Evolutionary conservation across 2,797 vertebrate genomes (phyloP), one percentile per base, ranked within the genome.

Genomic region (Pterois miles): DNA sequence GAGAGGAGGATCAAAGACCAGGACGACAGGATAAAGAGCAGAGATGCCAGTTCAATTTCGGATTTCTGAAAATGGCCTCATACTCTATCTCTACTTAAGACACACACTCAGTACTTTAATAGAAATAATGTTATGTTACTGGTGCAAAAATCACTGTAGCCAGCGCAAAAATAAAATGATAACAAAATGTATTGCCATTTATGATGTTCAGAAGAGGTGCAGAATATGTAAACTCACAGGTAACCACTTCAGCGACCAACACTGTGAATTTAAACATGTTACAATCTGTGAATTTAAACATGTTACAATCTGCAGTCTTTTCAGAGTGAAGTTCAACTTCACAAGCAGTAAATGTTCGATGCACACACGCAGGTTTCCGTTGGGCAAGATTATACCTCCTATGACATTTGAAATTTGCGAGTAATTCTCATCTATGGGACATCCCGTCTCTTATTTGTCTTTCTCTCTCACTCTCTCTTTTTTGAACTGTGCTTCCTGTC

Each of bases 1-100:
- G 87, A 91, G 82, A 89, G 78, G 80, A 85, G 83, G 89, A 92
- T 93, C 88, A 92, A 91, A 92, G 86, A 90, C 69, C 82, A 79
- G 73, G 71, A 84, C 50, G 74, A 77, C 84, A 77, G 79, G 78
- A 89, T 74, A 69, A 86, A 63, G 27, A 67, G 65, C 12, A n/a
- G 66, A 81, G 64, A 82, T 57, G 84, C 66, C 84, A 86, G 57
- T 81, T 83, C 48, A 83, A 82, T 86, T 85, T 79, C 74, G 63
- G 57, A 77, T 86, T 81, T 59, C 31, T 50, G n/a, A 64, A 92
- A 88, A 81, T 53, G 66, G 66, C 65, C 62, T 80, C 63, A 60
- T 34, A 72, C 8, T 36, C 52, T 71, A 70, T 82, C 67, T 65
- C 53, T 62, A 84, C 46, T 57, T 82, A 66, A 60, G 64, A 73